A percentile compares a stretch with the other conserved stretches of the same genome.
These are phyloP conservation scores for Pomatostomus ruficeps DNA, from an alignment of 2,113 vertebrate species.

Conservation along the genomic window DNA sequence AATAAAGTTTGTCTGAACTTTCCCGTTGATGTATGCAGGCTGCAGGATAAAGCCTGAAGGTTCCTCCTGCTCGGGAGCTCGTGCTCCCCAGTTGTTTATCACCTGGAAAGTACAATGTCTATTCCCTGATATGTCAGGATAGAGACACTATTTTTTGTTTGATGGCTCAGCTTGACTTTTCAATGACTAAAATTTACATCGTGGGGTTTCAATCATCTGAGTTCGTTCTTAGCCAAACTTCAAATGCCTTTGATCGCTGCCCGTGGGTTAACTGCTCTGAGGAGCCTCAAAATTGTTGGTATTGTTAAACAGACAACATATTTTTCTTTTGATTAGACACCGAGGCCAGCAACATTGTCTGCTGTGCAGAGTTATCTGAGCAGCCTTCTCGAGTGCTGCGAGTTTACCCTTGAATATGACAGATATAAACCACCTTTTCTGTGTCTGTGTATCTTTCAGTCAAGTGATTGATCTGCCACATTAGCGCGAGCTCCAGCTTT, in stretches of 20 bases:
- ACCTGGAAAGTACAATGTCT: background rate
- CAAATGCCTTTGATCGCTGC: slow-evolving; percentile 15
- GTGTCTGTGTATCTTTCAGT: slow-evolving; percentile 50
- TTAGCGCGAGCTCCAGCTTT: slow-evolving; percentile 19
- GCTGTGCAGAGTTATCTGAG: slow-evolving; percentile 32
- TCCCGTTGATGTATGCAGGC: background rate
- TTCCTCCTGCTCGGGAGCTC: background rate
- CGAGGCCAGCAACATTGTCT: slow-evolving; percentile 58
- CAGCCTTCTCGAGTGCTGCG: background rate
- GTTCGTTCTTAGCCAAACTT: background rate
- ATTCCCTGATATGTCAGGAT: background rate
- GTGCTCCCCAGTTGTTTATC: slow-evolving; percentile 1
- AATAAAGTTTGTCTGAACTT: background rate
- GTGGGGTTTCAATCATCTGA: background rate
- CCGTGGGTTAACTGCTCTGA: background rate
- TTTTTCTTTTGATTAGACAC: slow-evolving; percentile 60
- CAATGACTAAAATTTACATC: slow-evolving; percentile 36
- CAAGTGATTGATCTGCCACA: slow-evolving; percentile 60
- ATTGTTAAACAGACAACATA: slow-evolving; percentile 64
- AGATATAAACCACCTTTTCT: slow-evolving; percentile 57
- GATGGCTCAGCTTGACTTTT: slow-evolving; percentile 29
- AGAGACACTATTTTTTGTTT: slow-evolving; percentile 3
- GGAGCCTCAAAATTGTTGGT: slow-evolving; percentile 11
- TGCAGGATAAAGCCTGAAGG: background rate
- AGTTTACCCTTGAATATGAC: slow-evolving; percentile 73